Evolutionary conservation across 92 coral and sea anemone species (phyloP).

Genomic region (Palythoa heliodiscus): DNA sequence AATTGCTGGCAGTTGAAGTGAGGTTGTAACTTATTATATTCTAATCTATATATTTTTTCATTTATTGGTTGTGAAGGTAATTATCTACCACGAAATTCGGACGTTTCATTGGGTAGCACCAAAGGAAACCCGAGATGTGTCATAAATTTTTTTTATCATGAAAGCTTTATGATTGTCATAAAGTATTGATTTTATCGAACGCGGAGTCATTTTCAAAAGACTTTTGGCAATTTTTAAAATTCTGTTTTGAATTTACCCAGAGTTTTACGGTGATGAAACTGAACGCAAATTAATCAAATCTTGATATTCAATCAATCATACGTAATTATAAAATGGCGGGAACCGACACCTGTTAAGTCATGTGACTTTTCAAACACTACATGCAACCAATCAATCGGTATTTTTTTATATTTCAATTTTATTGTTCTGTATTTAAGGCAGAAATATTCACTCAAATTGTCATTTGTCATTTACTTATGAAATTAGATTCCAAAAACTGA

Average conservation of each 20-base stretch:
- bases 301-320: constrained; percentile 1
- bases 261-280: neutral
- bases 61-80: neutral
- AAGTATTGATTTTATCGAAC: constrained; percentile 15
- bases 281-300: neutral
- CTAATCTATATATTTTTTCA: neutral
- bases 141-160: constrained; percentile 1
- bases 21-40: too few species aligned
- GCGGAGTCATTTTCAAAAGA: neutral
- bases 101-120: constrained; percentile 1
- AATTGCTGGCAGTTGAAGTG: too few species aligned
- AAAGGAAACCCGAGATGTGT: neutral
- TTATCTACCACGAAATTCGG: neutral
- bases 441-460: constrained; percentile 6
- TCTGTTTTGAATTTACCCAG: neutral
- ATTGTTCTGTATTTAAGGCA: constrained; percentile 25
- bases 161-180: neutral
- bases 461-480: constrained; percentile 25
- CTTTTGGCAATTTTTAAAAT: neutral
- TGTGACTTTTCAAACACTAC: constrained; percentile 36
- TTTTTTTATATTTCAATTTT: neutral
- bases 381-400: constrained; percentile 19
- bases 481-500: constrained; percentile 20
- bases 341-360: constrained; percentile 61
- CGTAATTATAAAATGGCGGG: constrained; percentile 36